These are phyloP conservation scores for Meloe dianella DNA, from an alignment of 2,888 invertebrate genomes.

Conservation along the genomic window DNA sequence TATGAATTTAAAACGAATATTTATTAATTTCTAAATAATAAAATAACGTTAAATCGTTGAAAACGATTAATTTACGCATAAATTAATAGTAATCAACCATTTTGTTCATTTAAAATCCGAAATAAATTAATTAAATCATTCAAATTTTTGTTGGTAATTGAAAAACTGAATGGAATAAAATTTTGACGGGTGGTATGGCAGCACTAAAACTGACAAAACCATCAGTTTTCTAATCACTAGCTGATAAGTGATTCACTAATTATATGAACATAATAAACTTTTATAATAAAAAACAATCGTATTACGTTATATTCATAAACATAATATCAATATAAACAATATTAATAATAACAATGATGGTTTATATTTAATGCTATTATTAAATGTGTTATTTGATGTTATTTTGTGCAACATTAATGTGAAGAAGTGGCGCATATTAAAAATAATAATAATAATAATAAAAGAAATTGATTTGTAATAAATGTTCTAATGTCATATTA, in stretches of 20 bases:
- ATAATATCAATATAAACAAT: constrained; percentile 18
- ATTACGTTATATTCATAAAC: constrained; percentile 15
- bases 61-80: not conserved
- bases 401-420: constrained; percentile 35
- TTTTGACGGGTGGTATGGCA: constrained; percentile 37
- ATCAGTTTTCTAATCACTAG: constrained; percentile 30
- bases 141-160: constrained; percentile 25
- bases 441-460: constrained; percentile 8
- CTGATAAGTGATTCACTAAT: constrained; percentile 34
- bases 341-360: not conserved
- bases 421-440: constrained; percentile 4
- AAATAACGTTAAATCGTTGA: not conserved
- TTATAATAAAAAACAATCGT: too few relatives aligned
- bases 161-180: constrained; percentile 18
- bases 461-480: constrained; percentile 1
- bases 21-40: not conserved
- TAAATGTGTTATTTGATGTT: constrained; percentile 23
- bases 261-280: constrained; percentile 34
- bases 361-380: constrained; percentile 27
- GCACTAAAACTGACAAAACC: constrained; percentile 28
- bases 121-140: not conserved
- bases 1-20: constrained; percentile 21
- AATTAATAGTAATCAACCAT: not conserved
- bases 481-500: constrained; percentile 1
- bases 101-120: not conserved